Percentiles rank a stretch among this genome's conserved stretches.
Conservation (phyloP, 2,888 invertebrate species). For the Volucella inanis region DNA sequence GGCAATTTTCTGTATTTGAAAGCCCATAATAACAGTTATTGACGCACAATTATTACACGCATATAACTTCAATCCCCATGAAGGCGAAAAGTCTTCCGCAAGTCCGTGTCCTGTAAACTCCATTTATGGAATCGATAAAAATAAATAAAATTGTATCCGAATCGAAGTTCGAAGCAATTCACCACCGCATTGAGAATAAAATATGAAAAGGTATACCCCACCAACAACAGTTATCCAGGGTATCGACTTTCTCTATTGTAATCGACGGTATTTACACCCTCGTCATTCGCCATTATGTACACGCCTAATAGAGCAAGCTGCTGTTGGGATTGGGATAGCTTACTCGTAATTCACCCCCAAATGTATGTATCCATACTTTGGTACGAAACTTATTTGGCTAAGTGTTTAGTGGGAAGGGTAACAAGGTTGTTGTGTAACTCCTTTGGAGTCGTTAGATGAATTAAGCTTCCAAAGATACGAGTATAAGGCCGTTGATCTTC, state of each 20-base stretch:
- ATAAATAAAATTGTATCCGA: slow-evolving; percentile 76
- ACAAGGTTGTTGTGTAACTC: too few relatives aligned
- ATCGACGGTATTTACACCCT: slow-evolving; percentile 73
- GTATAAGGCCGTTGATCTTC: too few relatives aligned
- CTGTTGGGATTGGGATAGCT: slow-evolving; percentile 29
- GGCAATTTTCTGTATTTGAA: slow-evolving; percentile 68
- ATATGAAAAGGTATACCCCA: slow-evolving; percentile 61
- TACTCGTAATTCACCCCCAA: slow-evolving; percentile 63
- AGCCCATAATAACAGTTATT: slow-evolving; percentile 72
- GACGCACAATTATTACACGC: slow-evolving; percentile 71
- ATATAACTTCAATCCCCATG: not conserved
- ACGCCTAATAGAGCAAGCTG: slow-evolving; percentile 73
- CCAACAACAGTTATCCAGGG: slow-evolving; percentile 45
- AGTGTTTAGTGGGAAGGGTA: too few relatives aligned
- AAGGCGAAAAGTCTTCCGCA: slow-evolving; percentile 11
- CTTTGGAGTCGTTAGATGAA: too few relatives aligned
- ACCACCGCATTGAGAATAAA: slow-evolving; percentile 71
- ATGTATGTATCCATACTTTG: slow-evolving; percentile 60
- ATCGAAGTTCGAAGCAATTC: slow-evolving; percentile 68
- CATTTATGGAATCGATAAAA: slow-evolving; percentile 77
- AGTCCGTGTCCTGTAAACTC: slow-evolving; percentile 60
- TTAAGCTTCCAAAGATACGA: too few relatives aligned
- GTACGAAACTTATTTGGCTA: slow-evolving; percentile 38
- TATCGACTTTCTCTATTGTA: slow-evolving; percentile 6
- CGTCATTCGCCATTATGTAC: slow-evolving; percentile 71